Conservation (phyloP, 2,113 vertebrate species). For the Perognathus longimembris region DNA sequence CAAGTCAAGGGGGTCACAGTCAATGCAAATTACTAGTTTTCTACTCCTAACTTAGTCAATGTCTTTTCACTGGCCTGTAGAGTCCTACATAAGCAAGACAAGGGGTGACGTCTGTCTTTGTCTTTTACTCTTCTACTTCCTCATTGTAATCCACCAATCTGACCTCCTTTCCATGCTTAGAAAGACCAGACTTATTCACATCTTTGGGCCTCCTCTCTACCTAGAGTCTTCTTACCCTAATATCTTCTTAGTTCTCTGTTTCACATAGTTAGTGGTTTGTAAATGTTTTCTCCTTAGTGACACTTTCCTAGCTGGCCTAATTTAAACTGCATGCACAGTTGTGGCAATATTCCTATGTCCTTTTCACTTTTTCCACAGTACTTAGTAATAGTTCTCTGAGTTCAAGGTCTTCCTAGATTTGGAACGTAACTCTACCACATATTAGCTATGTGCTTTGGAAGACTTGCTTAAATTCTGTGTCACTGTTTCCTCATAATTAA, state of each 20-base stretch:
- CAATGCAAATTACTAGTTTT: neutral
- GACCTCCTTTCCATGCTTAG: neutral
- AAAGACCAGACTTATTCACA: neutral
- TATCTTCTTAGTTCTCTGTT: neutral
- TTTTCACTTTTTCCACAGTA: slow-evolving; percentile 1
- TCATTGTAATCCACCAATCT: neutral
- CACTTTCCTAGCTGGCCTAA: neutral
- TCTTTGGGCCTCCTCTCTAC: neutral
- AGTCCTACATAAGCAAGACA: neutral
- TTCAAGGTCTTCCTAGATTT: neutral
- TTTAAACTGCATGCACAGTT: neutral
- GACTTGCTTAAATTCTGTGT: neutral
- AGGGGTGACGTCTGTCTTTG: neutral
- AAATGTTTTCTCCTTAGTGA: neutral
- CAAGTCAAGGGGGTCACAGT: neutral
- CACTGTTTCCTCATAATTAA: slow-evolving; percentile 27
- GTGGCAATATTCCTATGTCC: neutral
- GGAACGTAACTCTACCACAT: neutral
- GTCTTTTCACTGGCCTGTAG: neutral
- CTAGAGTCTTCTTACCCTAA: neutral
- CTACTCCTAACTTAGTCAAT: neutral
- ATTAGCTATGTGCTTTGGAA: neutral
- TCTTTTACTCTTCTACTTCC: neutral
- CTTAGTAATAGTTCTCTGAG: neutral
- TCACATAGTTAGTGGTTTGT: neutral